Evolutionary conservation across 2,113 vertebrate species (phyloP).

Genomic region (Vicugna pacos): DNA sequence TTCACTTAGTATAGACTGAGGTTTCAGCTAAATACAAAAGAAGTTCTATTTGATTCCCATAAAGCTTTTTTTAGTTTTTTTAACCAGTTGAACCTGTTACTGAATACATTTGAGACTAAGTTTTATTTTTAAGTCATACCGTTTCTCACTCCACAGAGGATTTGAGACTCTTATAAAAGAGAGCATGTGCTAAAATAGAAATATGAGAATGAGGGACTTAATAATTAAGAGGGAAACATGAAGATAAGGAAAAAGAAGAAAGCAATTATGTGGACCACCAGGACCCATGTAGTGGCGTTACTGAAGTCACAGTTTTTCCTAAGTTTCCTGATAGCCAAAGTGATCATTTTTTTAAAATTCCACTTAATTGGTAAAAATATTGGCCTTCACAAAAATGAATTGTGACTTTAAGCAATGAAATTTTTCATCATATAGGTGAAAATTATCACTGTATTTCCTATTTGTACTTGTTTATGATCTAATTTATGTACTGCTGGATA

Average conservation of each 20-base stretch:
- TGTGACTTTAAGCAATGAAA: conserved; percentile 41
- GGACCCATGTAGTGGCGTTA: background rate
- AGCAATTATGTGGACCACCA: background rate
- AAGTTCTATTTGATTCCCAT: background rate
- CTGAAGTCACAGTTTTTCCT: background rate
- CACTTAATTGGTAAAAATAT: conserved; percentile 25
- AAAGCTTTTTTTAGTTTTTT: background rate
- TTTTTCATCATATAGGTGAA: conserved; percentile 7
- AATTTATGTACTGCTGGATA: background rate
- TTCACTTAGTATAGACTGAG: background rate
- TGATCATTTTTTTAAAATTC: conserved; percentile 26
- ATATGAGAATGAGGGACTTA: background rate
- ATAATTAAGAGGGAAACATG: background rate
- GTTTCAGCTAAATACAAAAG: conserved; percentile 28
- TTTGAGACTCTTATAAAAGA: conserved; percentile 49
- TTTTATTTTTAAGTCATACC: conserved; percentile 45
- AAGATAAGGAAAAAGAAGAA: background rate
- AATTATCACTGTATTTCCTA: conserved; percentile 20
- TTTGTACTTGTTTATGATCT: background rate
- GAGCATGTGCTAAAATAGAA: conserved; percentile 20
- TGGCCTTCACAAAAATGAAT: background rate
- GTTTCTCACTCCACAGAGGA: background rate
- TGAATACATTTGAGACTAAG: conserved; percentile 41
- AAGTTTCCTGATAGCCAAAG: background rate
- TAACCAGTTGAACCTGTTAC: background rate